These are phyloP conservation scores for Nilaparvata lugens DNA, from an alignment of 1,140 invertebrate species.

Conservation along the genomic window DNA sequence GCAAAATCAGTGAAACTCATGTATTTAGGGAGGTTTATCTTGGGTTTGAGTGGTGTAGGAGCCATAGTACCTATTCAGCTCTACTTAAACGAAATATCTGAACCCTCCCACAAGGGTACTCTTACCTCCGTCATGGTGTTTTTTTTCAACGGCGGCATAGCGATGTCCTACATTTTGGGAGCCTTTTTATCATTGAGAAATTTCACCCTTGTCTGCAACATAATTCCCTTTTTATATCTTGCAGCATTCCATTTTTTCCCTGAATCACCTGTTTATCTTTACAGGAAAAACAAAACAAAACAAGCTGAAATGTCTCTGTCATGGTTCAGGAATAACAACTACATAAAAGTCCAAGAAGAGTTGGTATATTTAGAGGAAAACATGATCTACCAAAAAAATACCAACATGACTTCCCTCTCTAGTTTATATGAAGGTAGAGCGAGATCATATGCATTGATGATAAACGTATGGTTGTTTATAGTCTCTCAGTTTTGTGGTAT, in stretches of 20 bases:
- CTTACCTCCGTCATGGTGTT: conserved; percentile 77
- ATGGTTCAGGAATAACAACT: conserved; percentile 48
- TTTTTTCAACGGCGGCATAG: conserved; percentile 68
- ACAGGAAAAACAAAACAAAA: conserved; percentile 36
- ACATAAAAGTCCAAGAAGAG: conserved; percentile 34
- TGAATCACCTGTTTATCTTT: no score
- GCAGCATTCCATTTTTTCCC: no score
- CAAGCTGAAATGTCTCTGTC: conserved; percentile 44
- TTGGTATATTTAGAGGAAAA: conserved; percentile 6
- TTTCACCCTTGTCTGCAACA: no score
- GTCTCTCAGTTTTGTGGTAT: no score
- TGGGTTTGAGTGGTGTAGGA: conserved; percentile 62
- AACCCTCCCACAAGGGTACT: conserved; percentile 67
- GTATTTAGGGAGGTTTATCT: conserved; percentile 62
- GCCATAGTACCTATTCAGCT: conserved; percentile 72
- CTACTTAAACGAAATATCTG: conserved; percentile 80
- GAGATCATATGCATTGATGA: no score
- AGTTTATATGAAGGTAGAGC: no score
- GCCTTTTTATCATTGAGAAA: conserved; percentile 31
- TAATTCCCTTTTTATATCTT: no score
- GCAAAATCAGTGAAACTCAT: conserved; percentile 48
- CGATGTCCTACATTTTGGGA: conserved; percentile 65
- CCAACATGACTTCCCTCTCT: no score
- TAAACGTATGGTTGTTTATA: no score
- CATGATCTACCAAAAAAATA: neutral